A percentile compares a stretch with the other conserved stretches of the same genome.
These are phyloP conservation scores for Mandrillus leucophaeus DNA, from an alignment of 2,113 vertebrate species.

Conservation along the genomic window DNA sequence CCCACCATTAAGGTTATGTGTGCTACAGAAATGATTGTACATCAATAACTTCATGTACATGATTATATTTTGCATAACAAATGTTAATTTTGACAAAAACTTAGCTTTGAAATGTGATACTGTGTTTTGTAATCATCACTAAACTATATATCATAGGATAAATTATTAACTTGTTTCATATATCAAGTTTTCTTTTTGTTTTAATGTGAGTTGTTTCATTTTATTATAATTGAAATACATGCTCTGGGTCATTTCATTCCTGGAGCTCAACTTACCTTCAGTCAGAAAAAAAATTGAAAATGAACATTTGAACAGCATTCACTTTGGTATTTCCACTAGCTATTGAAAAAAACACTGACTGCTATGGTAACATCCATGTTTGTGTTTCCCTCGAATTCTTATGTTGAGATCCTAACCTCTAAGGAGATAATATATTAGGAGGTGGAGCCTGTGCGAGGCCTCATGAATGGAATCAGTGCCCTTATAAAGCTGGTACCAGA, in stretches of 20 bases:
- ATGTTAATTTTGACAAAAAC: not conserved
- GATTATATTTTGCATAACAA: not conserved
- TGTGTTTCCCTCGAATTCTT: not conserved
- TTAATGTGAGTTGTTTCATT: not conserved
- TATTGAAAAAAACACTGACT: not conserved
- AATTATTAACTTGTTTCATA: not conserved
- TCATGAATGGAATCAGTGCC: not conserved
- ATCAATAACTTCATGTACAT: not conserved
- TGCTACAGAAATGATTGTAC: not conserved
- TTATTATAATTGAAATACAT: not conserved
- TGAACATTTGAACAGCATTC: not conserved
- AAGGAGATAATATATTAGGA: not conserved
- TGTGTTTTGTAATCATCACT: not conserved
- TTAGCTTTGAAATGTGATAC: not conserved
- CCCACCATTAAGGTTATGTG: not conserved
- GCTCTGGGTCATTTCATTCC: not conserved
- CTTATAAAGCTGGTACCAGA: not conserved
- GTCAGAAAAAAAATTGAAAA: not conserved
- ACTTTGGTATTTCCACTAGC: not conserved
- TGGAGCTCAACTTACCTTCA: not conserved
- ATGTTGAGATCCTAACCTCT: not conserved
- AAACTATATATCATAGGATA: not conserved
- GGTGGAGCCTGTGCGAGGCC: not conserved
- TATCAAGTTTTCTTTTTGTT: not conserved
- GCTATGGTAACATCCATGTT: not conserved